These are phyloP conservation scores for Sebastes goodei DNA, from an alignment of 2,797 vertebrate species.

Conservation along the genomic window DNA sequence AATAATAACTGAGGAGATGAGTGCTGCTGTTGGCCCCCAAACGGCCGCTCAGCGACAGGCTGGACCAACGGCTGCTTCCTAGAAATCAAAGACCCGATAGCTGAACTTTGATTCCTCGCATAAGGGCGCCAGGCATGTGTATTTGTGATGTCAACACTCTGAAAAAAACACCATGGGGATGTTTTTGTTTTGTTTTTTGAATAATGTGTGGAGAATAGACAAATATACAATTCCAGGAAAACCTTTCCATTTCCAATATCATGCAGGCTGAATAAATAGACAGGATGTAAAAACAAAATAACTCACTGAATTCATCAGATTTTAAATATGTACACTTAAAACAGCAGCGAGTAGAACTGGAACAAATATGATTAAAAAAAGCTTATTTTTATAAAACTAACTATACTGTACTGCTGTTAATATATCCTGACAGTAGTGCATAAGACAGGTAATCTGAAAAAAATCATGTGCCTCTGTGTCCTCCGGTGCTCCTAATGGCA, in stretches of 20 bases:
- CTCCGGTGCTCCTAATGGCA: too few relatives aligned
- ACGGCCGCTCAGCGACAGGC: slow-evolving; percentile 31
- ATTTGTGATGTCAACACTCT: slow-evolving; percentile 54
- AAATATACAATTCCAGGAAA: slow-evolving; percentile 49
- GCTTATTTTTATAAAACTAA: background rate
- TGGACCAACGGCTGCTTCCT: slow-evolving; percentile 59
- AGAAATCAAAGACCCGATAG: slow-evolving; percentile 74
- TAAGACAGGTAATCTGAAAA: too few relatives aligned
- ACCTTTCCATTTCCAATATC: slow-evolving; percentile 15
- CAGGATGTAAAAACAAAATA: background rate
- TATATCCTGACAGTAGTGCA: too few relatives aligned
- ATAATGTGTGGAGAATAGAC: slow-evolving; percentile 7
- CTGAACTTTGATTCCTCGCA: slow-evolving; percentile 66
- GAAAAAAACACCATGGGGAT: slow-evolving; percentile 25
- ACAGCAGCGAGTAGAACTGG: too few relatives aligned
- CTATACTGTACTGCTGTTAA: too few relatives aligned
- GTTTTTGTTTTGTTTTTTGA: slow-evolving; percentile 31
- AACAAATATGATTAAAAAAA: too few relatives aligned
- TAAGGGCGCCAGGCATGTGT: slow-evolving; percentile 29
- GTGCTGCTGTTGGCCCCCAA: slow-evolving; percentile 64
- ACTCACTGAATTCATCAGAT: background rate
- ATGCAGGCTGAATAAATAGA: slow-evolving; percentile 29
- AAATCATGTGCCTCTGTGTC: too few relatives aligned
- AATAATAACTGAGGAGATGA: slow-evolving; percentile 68
- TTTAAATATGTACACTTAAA: too few relatives aligned